These are phyloP conservation scores for Mionectes macconnelli DNA, from an alignment of 2,113 vertebrate species.

Conservation along the genomic window DNA sequence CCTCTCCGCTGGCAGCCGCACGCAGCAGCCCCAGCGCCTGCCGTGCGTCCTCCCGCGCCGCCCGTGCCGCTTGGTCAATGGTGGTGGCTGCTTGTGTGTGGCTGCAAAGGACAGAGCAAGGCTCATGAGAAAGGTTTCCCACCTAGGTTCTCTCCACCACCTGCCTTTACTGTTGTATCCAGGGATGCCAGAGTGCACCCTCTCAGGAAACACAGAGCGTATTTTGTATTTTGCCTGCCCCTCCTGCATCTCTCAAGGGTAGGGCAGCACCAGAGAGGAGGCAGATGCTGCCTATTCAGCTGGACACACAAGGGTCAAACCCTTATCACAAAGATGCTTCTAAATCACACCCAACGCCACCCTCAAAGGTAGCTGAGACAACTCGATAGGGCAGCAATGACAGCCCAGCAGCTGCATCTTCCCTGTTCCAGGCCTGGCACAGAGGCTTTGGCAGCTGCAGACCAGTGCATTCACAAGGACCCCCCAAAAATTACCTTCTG, in stretches of 20 bases:
- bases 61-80: constrained; percentile 59
- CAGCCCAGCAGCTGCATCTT: not conserved
- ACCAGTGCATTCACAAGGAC: not conserved
- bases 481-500: not conserved
- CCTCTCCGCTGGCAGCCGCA: constrained; percentile 30
- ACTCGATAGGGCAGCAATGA: not conserved
- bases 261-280: not conserved
- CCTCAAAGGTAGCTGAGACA: not conserved
- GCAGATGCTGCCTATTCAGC: not conserved
- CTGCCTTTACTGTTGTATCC: not conserved
- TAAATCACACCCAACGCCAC: not conserved
- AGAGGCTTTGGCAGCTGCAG: not conserved
- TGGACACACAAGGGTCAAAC: not conserved
- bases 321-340: not conserved
- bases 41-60: constrained; percentile 52
- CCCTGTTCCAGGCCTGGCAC: not conserved
- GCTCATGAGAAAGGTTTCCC: not conserved
- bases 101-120: constrained; percentile 59
- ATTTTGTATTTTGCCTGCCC: fast-evolving
- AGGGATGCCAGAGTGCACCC: fast-evolving
- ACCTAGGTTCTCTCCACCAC: fast-evolving
- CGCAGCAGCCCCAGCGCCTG: constrained; percentile 72
- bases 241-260: not conserved
- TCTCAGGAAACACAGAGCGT: fast-evolving
- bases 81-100: constrained; percentile 70